phyloP scores from a whole-genome alignment of 2,888 invertebrate species.

The Diarsia rubi region DNA sequence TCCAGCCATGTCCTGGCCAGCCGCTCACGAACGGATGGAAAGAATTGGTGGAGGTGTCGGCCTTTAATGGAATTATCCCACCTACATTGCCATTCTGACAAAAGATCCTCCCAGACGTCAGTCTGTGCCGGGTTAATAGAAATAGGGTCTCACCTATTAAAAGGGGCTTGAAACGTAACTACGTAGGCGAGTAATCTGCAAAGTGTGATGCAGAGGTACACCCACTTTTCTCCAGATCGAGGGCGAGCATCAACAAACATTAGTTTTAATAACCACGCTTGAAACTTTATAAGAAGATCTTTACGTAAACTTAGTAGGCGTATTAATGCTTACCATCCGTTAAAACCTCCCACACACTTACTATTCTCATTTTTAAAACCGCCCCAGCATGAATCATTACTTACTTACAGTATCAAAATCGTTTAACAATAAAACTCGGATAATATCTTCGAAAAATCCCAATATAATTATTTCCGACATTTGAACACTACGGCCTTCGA shows the following conservation, averaged over 20 bases:
- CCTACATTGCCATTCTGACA: too few species aligned
- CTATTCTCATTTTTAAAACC: neutral
- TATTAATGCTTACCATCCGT: neutral
- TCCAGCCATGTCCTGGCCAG: too few species aligned
- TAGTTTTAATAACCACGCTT: neutral
- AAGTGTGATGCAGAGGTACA: neutral
- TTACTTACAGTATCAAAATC: neutral
- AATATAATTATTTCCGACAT: constrained; percentile 1
- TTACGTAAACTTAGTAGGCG: neutral
- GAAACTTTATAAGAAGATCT: neutral
- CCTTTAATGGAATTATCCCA: too few species aligned
- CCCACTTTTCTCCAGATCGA: neutral
- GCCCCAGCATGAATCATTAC: neutral
- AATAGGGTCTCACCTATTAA: neutral
- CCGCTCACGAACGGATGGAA: too few species aligned
- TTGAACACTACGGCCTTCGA: neutral
- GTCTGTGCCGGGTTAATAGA: neutral
- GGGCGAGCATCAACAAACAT: neutral
- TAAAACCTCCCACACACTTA: neutral
- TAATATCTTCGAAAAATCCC: neutral
- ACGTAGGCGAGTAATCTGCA: neutral
- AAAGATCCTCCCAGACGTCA: too few species aligned
- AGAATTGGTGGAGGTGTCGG: too few species aligned
- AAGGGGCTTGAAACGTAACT: neutral
- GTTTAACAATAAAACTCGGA: neutral